Conservation (phyloP, 1,140 invertebrate genomes). For the Aphelenchoides fujianensis region DNA sequence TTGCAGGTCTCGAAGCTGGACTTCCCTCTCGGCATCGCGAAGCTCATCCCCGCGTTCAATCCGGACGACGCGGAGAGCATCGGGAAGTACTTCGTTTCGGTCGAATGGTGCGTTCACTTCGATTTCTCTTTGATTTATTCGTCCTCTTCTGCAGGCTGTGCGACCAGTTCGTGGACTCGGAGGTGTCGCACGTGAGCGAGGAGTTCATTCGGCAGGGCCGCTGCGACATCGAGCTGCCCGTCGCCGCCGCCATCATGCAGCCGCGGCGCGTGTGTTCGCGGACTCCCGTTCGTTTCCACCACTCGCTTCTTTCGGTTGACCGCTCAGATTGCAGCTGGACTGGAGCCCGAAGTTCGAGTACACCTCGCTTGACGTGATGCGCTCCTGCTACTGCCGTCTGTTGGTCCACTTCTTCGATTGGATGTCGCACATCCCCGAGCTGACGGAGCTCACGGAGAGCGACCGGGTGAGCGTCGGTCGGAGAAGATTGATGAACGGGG, state of each 20-base stretch:
- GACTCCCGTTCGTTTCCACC: too few relatives aligned
- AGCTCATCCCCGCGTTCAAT: constrained; percentile 23
- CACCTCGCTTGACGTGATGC: constrained; percentile 2
- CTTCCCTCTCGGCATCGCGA: constrained; percentile 27
- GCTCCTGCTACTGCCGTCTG: constrained; percentile 29
- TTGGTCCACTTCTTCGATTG: constrained; percentile 36
- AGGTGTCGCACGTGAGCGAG: constrained; percentile 20
- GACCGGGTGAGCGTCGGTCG: constrained; percentile 25
- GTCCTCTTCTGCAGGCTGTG: constrained; percentile 15
- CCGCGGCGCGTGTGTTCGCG: constrained; percentile 12
- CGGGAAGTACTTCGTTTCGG: constrained; percentile 29
- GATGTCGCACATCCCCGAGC: constrained; percentile 33
- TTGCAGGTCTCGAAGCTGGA: constrained; percentile 12
- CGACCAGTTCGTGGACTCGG: constrained; percentile 25
- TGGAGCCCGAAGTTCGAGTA: constrained; percentile 24
- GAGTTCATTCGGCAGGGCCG: constrained; percentile 9
- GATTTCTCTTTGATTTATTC: background rate
- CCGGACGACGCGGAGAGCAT: constrained; percentile 21
- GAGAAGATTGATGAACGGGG: too few relatives aligned
- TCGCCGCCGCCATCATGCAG: constrained; percentile 7
- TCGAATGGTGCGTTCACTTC: constrained; percentile 21
- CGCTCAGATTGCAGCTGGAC: too few relatives aligned
- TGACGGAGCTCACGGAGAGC: constrained; percentile 26
- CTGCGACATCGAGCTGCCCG: constrained; percentile 24
- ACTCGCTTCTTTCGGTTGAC: too few relatives aligned